Evolutionary conservation across 37 sponge, comb jelly and placozoan species (phyloP).

Genomic region (Halisarca cf. caerulea): DNA sequence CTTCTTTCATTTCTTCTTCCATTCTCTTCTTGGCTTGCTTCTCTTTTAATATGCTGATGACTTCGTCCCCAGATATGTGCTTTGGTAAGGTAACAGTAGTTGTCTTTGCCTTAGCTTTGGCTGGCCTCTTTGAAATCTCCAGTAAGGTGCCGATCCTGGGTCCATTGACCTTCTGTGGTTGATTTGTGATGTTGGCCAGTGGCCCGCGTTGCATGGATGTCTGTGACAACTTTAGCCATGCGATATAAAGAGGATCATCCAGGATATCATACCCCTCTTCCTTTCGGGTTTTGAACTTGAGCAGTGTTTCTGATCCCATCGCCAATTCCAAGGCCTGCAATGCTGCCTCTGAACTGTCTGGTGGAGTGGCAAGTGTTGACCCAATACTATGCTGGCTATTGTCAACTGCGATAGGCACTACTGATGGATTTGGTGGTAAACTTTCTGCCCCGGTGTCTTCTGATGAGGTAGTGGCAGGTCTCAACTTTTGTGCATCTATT

Average conservation of each 20-base stretch:
- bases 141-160: background rate
- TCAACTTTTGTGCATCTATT: background rate
- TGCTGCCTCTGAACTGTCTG: background rate
- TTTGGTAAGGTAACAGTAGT: background rate
- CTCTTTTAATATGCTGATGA: background rate
- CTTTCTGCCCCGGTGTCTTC: background rate
- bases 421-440: background rate
- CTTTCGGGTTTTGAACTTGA: background rate
- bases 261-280: slow-evolving; percentile 11
- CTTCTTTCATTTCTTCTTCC: background rate
- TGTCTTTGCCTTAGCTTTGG: background rate
- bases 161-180: background rate
- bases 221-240: slow-evolving; percentile 19
- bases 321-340: background rate
- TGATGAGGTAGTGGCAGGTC: background rate
- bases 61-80: background rate
- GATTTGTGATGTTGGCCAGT: background rate
- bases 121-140: background rate
- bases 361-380: background rate
- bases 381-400: no score
- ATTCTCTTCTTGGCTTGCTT: background rate
- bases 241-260: background rate
- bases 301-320: background rate
- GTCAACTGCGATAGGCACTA: background rate
- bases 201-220: no score